Evolutionary conservation across 2,113 vertebrate species (phyloP).

Genomic region (Psephotus haematonotus): DNA sequence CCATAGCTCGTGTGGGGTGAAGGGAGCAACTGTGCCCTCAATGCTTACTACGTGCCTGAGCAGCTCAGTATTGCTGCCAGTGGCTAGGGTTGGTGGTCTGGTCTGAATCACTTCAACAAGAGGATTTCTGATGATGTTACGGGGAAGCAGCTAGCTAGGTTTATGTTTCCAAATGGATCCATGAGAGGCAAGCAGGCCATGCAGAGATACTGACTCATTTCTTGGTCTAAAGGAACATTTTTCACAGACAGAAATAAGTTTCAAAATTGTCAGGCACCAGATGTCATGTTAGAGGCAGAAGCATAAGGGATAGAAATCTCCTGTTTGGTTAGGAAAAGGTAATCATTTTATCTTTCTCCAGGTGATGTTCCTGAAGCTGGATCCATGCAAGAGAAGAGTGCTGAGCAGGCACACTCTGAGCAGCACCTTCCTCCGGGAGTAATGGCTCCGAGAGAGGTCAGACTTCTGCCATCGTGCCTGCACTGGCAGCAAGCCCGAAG

Average conservation of each 20-base stretch:
- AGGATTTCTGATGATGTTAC: neutral
- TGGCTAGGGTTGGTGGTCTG: neutral
- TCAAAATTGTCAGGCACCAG: conserved; percentile 1
- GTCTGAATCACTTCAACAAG: neutral
- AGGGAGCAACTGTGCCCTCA: neutral
- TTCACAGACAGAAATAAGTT: neutral
- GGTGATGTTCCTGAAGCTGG: neutral
- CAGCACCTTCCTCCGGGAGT: neutral
- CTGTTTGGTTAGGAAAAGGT: neutral
- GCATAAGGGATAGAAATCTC: neutral
- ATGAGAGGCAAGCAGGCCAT: neutral
- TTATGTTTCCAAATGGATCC: neutral
- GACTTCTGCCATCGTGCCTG: neutral
- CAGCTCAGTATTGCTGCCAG: neutral
- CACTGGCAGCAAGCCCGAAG: neutral
- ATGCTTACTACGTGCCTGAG: neutral
- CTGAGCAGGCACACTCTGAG: neutral
- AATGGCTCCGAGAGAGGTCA: neutral
- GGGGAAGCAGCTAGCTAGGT: neutral
- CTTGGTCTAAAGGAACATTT: neutral
- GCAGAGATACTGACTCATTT: neutral
- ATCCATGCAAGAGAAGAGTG: rapidly evolving
- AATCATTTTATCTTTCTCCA: neutral
- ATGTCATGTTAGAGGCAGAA: neutral
- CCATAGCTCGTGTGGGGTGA: neutral